phyloP scores from a whole-genome alignment of 2,797 vertebrate species.

The Potorous gilbertii region DNA sequence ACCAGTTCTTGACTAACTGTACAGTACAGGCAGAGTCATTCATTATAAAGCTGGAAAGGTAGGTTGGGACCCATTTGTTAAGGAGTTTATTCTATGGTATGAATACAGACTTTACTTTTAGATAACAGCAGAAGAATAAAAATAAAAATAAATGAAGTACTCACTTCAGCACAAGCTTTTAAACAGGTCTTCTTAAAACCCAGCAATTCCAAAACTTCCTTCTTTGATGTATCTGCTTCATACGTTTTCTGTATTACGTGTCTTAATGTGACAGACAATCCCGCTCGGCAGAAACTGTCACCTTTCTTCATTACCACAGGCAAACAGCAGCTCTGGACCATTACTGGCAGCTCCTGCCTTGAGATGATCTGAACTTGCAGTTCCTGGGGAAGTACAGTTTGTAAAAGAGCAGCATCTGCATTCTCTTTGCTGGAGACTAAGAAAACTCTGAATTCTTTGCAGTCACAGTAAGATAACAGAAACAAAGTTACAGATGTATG shows the following conservation, averaged over 20 bases:
- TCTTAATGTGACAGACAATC: constrained; percentile 95
- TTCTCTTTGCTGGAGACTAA: constrained; percentile 82
- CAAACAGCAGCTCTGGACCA: constrained; percentile 91
- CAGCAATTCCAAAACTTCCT: constrained; percentile 90
- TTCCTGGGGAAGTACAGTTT: constrained; percentile 74
- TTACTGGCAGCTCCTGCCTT: constrained; percentile 84
- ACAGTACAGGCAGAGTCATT: background rate
- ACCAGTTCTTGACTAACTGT: background rate
- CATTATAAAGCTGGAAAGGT: background rate
- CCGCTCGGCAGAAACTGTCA: constrained; percentile 92
- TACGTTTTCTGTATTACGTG: constrained; percentile 90
- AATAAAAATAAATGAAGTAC: constrained; percentile 67
- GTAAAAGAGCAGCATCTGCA: constrained; percentile 57
- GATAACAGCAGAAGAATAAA: constrained; percentile 15
- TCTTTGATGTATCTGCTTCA: constrained; percentile 87
- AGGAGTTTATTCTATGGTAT: background rate
- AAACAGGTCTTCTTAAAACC: constrained; percentile 99
- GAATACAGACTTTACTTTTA: background rate
- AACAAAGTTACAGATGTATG: constrained; percentile 94
- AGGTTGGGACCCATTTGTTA: background rate
- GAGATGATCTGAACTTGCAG: constrained; percentile 82
- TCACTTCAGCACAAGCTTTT: constrained; percentile 98
- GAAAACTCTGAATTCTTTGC: constrained; percentile 88
- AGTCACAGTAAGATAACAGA: constrained; percentile 94
- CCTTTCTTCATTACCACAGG: constrained; percentile 90